phyloP scores from a whole-genome alignment of 2,113 vertebrate genomes.

The Ceratotherium simum region DNA sequence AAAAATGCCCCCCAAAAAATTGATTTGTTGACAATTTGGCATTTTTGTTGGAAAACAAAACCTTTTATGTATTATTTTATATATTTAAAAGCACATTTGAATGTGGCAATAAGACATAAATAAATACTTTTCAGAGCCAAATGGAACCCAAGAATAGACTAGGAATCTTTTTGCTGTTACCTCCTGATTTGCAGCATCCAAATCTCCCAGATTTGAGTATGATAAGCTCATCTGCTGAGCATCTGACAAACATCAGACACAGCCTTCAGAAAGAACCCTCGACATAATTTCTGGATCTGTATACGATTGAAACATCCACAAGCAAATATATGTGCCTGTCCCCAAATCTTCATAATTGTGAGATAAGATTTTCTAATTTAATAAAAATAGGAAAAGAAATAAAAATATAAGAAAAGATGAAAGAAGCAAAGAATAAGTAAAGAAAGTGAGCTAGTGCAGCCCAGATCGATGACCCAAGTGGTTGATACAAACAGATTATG shows the following conservation, averaged over 20 bases:
- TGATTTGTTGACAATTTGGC: background rate
- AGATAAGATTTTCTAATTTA: constrained; percentile 4
- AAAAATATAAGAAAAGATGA: background rate
- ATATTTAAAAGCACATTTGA: constrained; percentile 39
- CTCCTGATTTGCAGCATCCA: background rate
- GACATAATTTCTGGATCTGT: background rate
- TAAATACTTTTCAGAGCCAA: constrained; percentile 36
- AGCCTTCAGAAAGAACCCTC: background rate
- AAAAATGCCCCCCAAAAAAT: background rate
- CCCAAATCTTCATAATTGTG: background rate
- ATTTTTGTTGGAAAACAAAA: constrained; percentile 48
- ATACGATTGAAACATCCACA: background rate
- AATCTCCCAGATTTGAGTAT: background rate
- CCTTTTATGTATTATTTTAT: background rate
- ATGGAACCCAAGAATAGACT: constrained; percentile 19
- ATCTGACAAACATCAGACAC: background rate
- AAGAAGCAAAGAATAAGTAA: background rate
- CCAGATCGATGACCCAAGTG: background rate
- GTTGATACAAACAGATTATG: background rate
- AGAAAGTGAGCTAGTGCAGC: background rate
- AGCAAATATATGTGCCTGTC: background rate
- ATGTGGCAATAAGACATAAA: constrained; percentile 14
- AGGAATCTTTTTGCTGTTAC: background rate
- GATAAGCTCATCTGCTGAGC: background rate
- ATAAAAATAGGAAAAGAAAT: constrained; percentile 39